phyloP scores from a whole-genome alignment of 2,888 invertebrate species.

The Holacanthella duospinosa region DNA sequence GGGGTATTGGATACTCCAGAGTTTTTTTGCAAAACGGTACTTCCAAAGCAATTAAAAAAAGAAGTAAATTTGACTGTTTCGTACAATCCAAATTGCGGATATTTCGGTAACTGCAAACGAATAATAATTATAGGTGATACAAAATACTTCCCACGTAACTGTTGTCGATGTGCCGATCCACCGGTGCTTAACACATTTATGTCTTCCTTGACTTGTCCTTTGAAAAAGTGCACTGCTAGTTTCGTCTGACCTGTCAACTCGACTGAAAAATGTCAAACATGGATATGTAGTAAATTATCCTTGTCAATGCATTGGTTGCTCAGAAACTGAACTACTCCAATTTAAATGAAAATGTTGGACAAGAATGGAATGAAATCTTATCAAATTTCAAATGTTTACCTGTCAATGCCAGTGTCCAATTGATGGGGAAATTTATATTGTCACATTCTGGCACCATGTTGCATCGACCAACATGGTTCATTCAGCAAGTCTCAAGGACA shows the following conservation, averaged over 20 bases:
- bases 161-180: constrained; percentile 37
- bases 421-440: constrained; percentile 24
- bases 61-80: too few species aligned
- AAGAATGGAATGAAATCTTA: not conserved
- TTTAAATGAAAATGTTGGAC: too few species aligned
- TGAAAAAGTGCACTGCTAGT: not conserved
- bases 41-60: constrained; percentile 48
- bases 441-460: constrained; percentile 18
- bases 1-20: constrained; percentile 43
- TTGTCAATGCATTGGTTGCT: too few species aligned
- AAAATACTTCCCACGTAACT: too few species aligned
- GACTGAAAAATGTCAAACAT: too few species aligned
- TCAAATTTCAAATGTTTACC: not conserved
- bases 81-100: too few species aligned
- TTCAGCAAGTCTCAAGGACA: constrained; percentile 25
- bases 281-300: too few species aligned
- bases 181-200: constrained; percentile 37
- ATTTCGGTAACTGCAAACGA: constrained; percentile 32
- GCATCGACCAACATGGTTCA: constrained; percentile 31
- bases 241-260: not conserved
- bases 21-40: constrained; percentile 55
- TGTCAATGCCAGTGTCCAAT: constrained; percentile 13
- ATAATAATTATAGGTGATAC: too few species aligned
- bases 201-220: constrained; percentile 37
- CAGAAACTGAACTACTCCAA: not conserved